phyloP scores from a whole-genome alignment of 1,140 invertebrate species.

The Semibalanus balanoides region DNA sequence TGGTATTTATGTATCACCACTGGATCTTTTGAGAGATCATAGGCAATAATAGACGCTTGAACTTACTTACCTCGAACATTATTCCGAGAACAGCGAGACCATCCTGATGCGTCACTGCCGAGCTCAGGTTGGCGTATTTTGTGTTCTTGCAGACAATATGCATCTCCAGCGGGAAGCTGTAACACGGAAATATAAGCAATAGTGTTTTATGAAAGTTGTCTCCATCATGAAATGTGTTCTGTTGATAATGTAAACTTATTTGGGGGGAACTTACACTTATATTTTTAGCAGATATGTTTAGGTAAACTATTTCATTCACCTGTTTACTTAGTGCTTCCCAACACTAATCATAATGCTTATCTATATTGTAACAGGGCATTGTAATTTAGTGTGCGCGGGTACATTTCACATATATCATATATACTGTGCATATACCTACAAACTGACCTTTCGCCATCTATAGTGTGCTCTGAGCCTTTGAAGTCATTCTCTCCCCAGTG shows the following conservation, averaged over 20 bases:
- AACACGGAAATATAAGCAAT: neutral
- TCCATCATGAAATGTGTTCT: no score
- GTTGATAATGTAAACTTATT: no score
- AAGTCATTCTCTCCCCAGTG: constrained; percentile 69
- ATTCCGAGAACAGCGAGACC: constrained; percentile 36
- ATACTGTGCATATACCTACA: constrained; percentile 13
- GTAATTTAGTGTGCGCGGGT: no score
- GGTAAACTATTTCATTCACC: no score
- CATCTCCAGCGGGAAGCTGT: constrained; percentile 26
- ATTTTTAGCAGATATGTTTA: no score
- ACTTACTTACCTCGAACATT: constrained; percentile 32
- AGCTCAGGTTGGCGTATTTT: constrained; percentile 28
- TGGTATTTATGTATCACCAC: no score
- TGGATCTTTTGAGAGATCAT: no score
- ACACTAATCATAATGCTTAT: neutral
- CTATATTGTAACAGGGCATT: neutral
- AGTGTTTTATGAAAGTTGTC: no score
- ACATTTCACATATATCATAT: no score
- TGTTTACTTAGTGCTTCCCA: no score
- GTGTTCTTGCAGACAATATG: constrained; percentile 37
- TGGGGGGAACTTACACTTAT: no score
- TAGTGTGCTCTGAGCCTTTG: constrained; percentile 69
- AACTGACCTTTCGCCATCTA: constrained; percentile 46
- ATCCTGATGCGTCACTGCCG: constrained; percentile 31
- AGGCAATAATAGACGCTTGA: no score